Conservation (phyloP, 2,888 invertebrate genomes). For the Dilophus febrilis region DNA sequence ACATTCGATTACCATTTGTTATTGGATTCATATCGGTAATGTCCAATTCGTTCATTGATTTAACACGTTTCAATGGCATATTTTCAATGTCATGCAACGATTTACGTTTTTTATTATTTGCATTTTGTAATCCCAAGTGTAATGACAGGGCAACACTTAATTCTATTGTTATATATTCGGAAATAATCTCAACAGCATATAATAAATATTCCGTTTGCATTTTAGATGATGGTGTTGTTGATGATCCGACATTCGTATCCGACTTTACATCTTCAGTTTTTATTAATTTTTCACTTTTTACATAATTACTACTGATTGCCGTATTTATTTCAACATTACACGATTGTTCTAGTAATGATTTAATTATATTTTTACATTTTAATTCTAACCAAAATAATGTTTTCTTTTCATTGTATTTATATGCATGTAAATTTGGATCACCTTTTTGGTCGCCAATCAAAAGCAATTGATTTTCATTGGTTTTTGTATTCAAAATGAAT, state of each 20-base stretch:
- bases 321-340: slow-evolving; percentile 53
- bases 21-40: not conserved
- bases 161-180: slow-evolving; percentile 58
- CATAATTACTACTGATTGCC: slow-evolving; percentile 59
- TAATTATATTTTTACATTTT: slow-evolving; percentile 48
- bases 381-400: slow-evolving; percentile 55
- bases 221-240: slow-evolving; percentile 20
- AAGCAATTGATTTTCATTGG: not conserved
- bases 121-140: slow-evolving; percentile 30
- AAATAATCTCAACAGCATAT: slow-evolving; percentile 56
- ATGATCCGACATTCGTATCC: slow-evolving; percentile 12
- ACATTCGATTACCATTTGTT: slow-evolving; percentile 21
- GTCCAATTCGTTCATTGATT: slow-evolving; percentile 19
- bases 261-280: slow-evolving; percentile 2
- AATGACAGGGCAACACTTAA: slow-evolving; percentile 44
- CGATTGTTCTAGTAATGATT: slow-evolving; percentile 45
- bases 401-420: slow-evolving; percentile 65
- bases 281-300: slow-evolving; percentile 42
- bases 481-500: slow-evolving; percentile 27
- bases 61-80: slow-evolving; percentile 29
- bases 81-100: slow-evolving; percentile 25
- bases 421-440: slow-evolving; percentile 54
- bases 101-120: slow-evolving; percentile 35
- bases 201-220: slow-evolving; percentile 18
- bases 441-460: slow-evolving; percentile 31